phyloP scores from a whole-genome alignment of 2,888 invertebrate species.

The Aphrophora alni region DNA sequence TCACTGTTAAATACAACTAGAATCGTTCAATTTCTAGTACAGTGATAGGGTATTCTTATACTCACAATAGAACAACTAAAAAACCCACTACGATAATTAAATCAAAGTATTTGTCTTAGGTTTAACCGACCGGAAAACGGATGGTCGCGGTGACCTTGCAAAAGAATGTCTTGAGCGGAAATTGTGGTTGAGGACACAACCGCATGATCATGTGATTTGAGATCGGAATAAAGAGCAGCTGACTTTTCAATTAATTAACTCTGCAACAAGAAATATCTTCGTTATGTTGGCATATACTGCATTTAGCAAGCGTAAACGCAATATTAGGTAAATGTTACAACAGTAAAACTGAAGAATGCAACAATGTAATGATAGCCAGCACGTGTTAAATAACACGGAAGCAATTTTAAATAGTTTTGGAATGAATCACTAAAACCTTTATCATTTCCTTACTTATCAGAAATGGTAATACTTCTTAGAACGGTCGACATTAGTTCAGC shows the following conservation, averaged over 20 bases:
- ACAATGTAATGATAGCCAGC: background rate
- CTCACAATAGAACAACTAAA: no score
- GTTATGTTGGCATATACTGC: no score
- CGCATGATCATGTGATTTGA: background rate
- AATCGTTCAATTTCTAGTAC: no score
- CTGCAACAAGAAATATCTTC: no score
- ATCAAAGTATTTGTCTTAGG: background rate
- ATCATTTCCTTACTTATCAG: background rate
- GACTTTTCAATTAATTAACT: no score
- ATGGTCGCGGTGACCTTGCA: background rate
- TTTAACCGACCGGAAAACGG: background rate
- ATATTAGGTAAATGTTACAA: no score
- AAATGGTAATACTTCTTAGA: background rate
- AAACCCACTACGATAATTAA: no score
- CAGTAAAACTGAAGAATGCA: background rate
- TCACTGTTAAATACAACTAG: no score
- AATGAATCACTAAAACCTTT: background rate
- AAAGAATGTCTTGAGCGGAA: background rate
- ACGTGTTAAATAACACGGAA: background rate
- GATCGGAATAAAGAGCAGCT: no score
- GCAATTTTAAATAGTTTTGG: background rate
- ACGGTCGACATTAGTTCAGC: background rate
- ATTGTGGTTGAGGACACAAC: background rate
- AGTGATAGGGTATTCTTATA: no score
- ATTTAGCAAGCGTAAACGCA: no score